phyloP scores from a whole-genome alignment of 2,113 vertebrate genomes.

The Elephas maximus region DNA sequence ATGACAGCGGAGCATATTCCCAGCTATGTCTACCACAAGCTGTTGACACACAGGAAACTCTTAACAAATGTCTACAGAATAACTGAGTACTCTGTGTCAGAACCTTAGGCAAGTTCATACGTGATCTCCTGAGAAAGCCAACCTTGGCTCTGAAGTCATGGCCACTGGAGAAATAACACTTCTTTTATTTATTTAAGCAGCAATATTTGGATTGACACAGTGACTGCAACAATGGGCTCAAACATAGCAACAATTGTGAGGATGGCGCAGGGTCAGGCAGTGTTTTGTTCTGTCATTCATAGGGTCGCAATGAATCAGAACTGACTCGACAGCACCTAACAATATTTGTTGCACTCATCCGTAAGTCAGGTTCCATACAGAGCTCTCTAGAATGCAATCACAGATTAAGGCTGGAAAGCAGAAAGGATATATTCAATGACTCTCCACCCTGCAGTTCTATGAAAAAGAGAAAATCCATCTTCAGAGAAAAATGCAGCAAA shows the following conservation, averaged over 20 bases:
- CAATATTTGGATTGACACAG: too few relatives aligned
- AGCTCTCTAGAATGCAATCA: not conserved
- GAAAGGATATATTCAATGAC: not conserved
- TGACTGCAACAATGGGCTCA: too few relatives aligned
- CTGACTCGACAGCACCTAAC: too few relatives aligned
- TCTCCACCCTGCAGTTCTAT: not conserved
- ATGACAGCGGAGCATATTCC: not conserved
- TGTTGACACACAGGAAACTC: not conserved
- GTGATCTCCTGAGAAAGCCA: not conserved
- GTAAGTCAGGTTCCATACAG: not conserved
- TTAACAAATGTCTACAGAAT: not conserved
- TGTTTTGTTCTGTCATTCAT: too few relatives aligned
- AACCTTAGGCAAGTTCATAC: not conserved
- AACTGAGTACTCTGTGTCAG: not conserved
- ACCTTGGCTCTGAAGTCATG: not conserved
- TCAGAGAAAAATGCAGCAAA: not conserved
- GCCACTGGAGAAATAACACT: too few relatives aligned
- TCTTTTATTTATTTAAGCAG: not conserved
- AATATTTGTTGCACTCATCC: not conserved
- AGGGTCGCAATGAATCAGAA: too few relatives aligned
- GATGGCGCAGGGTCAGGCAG: too few relatives aligned
- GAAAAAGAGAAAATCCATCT: constrained; percentile 12
- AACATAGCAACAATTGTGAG: too few relatives aligned
- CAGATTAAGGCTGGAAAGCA: not conserved
- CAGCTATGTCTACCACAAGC: too few relatives aligned